Percentiles rank a stretch among this genome's conserved stretches.
phyloP scores from a whole-genome alignment of 2,797 vertebrate species.

The Tadarida brasiliensis region DNA sequence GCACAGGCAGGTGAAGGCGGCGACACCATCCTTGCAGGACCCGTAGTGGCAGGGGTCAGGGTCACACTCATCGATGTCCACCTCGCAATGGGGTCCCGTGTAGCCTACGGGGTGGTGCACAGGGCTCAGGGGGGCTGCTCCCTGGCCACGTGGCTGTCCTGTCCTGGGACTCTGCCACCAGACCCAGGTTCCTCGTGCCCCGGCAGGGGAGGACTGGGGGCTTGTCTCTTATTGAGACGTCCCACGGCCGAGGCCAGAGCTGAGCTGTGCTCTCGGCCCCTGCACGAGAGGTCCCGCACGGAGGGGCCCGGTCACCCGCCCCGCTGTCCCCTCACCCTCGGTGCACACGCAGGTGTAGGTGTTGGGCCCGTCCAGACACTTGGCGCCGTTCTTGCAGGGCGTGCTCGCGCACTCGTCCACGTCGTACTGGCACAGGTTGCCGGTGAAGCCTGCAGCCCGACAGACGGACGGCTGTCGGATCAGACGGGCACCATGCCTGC shows the following conservation, averaged over 20 bases:
- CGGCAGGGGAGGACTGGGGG: accelerated
- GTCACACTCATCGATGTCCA: conserved; percentile 94
- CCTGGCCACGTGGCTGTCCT: accelerated
- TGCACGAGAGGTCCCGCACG: neutral
- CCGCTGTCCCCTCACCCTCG: conserved; percentile 90
- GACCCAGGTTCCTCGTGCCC: accelerated
- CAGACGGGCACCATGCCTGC: accelerated
- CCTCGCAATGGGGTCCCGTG: conserved; percentile 93
- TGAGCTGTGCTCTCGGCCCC: accelerated
- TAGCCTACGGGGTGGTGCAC: conserved; percentile 90
- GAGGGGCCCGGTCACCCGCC: too few relatives aligned
- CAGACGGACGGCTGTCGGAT: accelerated
- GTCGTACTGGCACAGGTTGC: conserved; percentile 94
- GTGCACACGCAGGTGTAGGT: conserved; percentile 96
- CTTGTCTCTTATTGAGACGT: accelerated
- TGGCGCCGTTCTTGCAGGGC: conserved; percentile 96
- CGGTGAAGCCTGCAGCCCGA: conserved; percentile 92
- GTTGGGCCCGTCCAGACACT: conserved; percentile 96
- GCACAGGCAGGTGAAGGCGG: conserved; percentile 95
- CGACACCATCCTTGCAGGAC: conserved; percentile 93
- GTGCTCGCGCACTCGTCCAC: conserved; percentile 98
- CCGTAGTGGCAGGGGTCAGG: conserved; percentile 97
- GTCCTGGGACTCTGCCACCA: accelerated
- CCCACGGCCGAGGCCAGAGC: accelerated
- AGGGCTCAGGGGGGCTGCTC: conserved; percentile 76